Evolutionary conservation across 2,888 invertebrate genomes (phyloP), one percentile per base, ranked within the genome.

Genomic region (Andrena bucephala): DNA sequence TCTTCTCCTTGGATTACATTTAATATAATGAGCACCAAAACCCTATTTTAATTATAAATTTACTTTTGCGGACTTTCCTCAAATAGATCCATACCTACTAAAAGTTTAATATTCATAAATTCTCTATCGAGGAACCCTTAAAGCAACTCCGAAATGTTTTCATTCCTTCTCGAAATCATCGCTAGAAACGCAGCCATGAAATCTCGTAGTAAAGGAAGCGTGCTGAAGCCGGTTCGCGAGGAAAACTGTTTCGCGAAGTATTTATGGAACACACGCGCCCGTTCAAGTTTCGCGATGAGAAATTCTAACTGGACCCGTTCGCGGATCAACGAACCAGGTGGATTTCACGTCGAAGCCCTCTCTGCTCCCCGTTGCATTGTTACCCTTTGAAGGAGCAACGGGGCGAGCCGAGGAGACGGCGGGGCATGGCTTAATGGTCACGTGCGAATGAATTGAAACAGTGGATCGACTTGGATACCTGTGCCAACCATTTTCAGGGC

Each of bases 381-480:
- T 52, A 63, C 13, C 24, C 66, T 50, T 31, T 31, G 66, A 24
- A 36, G 54, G 59, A 36, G 59, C 3, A 65, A 16, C 52, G 48
- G 20, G n/a, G 31, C 8, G 65, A 27, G 33, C 4, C 8, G 33
- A 10, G 48, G 13, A 50, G n/a, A 33, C 4, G 8, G 20, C 33
- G 8, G 8, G 24, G 57, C 27, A 57, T 16, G 67, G 63, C 48
- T 70, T 67, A 77, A 81, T 52, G 69, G 78, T 77, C 70, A 65
- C 77, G 83, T 83, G 78, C 66, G 78, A 81, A 75, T 36, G 75
- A 83, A 86, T 85, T 88, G 86, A 85, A 88, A 78, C 88, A 57
- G 82, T 62, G 81, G 81, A 85, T 85, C 81, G 85, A 68, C 79
- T 71, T 69, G 82, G 77, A 84, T 85, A 81, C 62, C 76, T 62